Evolutionary conservation across 2,888 invertebrate genomes (phyloP), one percentile per base, ranked within the genome.

Genomic region (Troilus luridus): DNA sequence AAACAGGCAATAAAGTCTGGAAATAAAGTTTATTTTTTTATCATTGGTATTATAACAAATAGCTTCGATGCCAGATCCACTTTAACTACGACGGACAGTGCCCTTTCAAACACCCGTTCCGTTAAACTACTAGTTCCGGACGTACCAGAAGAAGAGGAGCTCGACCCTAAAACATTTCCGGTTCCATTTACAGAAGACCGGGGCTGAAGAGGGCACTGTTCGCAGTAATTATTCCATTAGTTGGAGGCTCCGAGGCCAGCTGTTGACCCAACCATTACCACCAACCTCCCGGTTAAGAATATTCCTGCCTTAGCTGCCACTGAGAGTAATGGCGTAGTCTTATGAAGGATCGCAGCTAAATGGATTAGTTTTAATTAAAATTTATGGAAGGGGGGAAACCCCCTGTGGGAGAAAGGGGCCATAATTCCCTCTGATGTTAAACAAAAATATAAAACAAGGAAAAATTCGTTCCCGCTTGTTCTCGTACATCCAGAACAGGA

Each of bases 321-420:
- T 12, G n/a, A n/a, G 56, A 58, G 85, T 85, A 58, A 85, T 85
- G 85, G 56, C 11, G 56, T 5, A 41, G 72, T 17, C 72, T 77
- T 58, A 81, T 21, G 56, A 85, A 58, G 85, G 85, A 85, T 85
- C 85, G 9, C 56, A n/a, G 85, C 85, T 85, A 85, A 85, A 85
- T 85, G 85, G 85, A 85, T 85, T 85, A 85, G 85, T 58, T 85
- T 85, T 85, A 85, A 85, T 85, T 56, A 85, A 85, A 85, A 85
- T 85, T 85, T 85, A 85, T 58, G 56, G 54, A n/a, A 14, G 11
- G n/a, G 9, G 56, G 54, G n/a, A n/a, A n/a, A 41, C 0, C n/a
- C 21, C n/a, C 8, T 12, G 85, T 1, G 21, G 85, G 17, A n/a
- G n/a, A 19, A 41, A 41, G 56, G 85, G 21, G 56, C 21, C n/a